A percentile compares a stretch with the other conserved stretches of the same genome.
phyloP scores from a whole-genome alignment of 2,113 vertebrate genomes.

The Cacatua alba region DNA sequence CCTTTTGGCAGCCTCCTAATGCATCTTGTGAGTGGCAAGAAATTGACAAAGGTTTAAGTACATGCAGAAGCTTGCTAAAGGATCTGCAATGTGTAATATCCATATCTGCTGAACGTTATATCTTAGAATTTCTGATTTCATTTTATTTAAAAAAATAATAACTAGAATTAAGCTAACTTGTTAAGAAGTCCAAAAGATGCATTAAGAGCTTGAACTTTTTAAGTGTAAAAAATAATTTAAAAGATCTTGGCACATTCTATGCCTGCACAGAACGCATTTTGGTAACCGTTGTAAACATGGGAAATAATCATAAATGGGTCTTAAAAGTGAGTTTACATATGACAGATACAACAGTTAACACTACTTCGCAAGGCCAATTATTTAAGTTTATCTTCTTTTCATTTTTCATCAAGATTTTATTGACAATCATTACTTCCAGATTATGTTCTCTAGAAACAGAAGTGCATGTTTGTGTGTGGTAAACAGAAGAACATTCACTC shows the following conservation, averaged over 20 bases:
- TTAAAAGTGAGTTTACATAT: not conserved
- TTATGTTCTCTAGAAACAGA: not conserved
- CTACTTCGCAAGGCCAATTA: not conserved
- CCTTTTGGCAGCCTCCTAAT: not conserved
- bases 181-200: not conserved
- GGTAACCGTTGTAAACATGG: not conserved
- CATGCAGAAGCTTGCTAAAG: not conserved
- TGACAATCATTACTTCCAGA: not conserved
- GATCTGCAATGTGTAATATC: not conserved
- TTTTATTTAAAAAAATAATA: not conserved
- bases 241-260: not conserved
- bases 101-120: not conserved
- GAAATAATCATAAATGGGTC: not conserved
- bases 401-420: not conserved
- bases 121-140: not conserved
- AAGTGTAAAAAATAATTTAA: not conserved
- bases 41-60: not conserved
- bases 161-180: not conserved
- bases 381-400: not conserved
- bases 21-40: not conserved
- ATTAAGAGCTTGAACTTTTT: not conserved
- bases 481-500: not conserved
- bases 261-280: not conserved
- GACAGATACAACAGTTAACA: not conserved
- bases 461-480: not conserved